Conservation (phyloP, 2,888 invertebrate genomes). For the Cotesia congregata region DNA sequence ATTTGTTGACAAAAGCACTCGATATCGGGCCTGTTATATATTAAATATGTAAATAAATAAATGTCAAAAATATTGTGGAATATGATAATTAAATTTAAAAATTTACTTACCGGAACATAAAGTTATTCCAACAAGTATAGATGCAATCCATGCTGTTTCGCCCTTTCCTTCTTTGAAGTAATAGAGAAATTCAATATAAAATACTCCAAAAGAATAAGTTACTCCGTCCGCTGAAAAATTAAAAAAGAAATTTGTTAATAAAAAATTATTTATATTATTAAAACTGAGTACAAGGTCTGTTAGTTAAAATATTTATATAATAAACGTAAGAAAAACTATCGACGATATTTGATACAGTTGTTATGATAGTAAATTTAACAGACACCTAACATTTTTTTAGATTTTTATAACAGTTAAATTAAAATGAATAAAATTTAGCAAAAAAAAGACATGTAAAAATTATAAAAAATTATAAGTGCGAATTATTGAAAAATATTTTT, state of each 20-base stretch:
- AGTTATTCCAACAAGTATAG: constrained; percentile 95
- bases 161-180: constrained; percentile 89
- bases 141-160: constrained; percentile 93
- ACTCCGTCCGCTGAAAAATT: constrained; percentile 91
- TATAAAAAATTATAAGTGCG: too few relatives aligned
- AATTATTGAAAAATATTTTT: too few relatives aligned
- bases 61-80: not conserved
- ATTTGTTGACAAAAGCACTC: constrained; percentile 94
- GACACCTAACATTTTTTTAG: too few relatives aligned
- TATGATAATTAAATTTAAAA: too few relatives aligned
- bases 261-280: constrained; percentile 14
- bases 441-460: too few relatives aligned
- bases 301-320: not conserved
- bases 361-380: too few relatives aligned
- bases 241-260: constrained; percentile 6
- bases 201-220: constrained; percentile 97
- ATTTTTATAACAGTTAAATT: too few relatives aligned
- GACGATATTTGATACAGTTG: not conserved
- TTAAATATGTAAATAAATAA: constrained; percentile 18
- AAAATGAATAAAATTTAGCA: too few relatives aligned
- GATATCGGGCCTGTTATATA: constrained; percentile 89
- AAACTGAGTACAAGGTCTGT: not conserved
- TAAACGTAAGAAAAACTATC: not conserved
- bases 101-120: constrained; percentile 86
- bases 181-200: constrained; percentile 87